Base-by-base conservation (phyloP, 2,797 vertebrate genomes). In the Danio aesculapii region DNA sequence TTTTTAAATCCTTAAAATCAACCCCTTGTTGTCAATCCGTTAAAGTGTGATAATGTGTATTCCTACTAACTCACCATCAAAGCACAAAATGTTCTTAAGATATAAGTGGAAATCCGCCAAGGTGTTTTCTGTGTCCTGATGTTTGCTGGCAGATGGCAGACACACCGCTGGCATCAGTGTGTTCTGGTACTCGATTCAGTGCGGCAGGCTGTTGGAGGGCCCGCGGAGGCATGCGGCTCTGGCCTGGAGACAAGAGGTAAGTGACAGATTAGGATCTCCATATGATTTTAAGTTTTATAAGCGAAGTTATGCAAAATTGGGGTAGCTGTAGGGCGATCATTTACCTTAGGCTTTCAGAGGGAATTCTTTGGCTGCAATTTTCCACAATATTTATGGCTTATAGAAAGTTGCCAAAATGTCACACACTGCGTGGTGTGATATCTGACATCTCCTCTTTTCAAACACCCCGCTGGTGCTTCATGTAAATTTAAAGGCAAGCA, bases 191-290 rank as follows among this genome's bases (percentile, higher is more conserved):
- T 95, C 0, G 94, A 93, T 13, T 90, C 90, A 0, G 87, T 95
- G 81, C 86, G 89, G 17, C 93, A 92, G 76, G 82, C 82, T 50
- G 83, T 88, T 7, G 86, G 49, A 0, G 94, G 92, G 61, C 88
- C 88, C 0, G 85, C 16, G 0, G 95, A 97, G 76, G 73, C 91
- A 0, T 97, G 96, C 64, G 95, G 96, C 7, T 90, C 86, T 0
- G 95, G 96, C 0, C 82, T 97, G 44, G 94, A 96, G 83, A 90
- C 90, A 61, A 93, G 95, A 91, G 95, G 96, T 96, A 91, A 77
- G 84, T 73, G 55, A 61, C 21, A 67, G 30, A 53, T 73, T 19
- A 52, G 50, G 8, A 77, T 67, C 39, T 79, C 9, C 30, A 10
- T 62, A 14, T 58, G 43, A 68, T 41, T 69, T 50, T 68, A 49